Evolutionary conservation across 2,113 vertebrate genomes (phyloP).

Genomic region (Elephantulus edwardii): DNA sequence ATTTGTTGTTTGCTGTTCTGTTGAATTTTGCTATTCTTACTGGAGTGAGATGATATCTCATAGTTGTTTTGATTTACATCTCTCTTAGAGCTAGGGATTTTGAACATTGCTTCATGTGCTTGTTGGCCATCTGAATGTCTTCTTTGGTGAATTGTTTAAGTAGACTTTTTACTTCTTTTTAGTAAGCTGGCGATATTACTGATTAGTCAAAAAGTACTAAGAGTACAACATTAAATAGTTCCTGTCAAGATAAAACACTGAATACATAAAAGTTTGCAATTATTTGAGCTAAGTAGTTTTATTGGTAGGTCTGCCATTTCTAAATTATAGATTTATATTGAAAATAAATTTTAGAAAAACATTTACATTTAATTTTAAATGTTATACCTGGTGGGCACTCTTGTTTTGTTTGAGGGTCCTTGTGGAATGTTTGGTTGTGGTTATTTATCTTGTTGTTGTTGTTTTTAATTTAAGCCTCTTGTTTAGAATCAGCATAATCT

Average conservation of each 20-base stretch:
- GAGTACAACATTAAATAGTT: slow-evolving; percentile 30
- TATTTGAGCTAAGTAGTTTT: background rate
- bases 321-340: background rate
- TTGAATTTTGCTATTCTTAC: no score
- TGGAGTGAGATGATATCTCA: no score
- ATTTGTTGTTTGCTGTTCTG: no score
- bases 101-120: no score
- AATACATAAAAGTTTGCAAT: background rate
- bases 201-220: slow-evolving; percentile 19
- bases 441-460: no score
- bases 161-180: background rate
- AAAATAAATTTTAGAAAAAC: background rate
- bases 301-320: background rate
- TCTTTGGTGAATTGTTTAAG: background rate
- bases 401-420: no score
- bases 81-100: no score
- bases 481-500: no score
- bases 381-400: background rate
- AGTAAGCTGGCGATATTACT: background rate
- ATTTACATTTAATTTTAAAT: slow-evolving; percentile 23
- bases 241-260: slow-evolving; percentile 6
- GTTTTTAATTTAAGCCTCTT: no score
- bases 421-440: no score
- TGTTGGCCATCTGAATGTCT: no score
- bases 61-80: no score